These are phyloP conservation scores for Heliopora coerulea DNA, from an alignment of 92 coral and sea anemone genomes.

Conservation along the genomic window DNA sequence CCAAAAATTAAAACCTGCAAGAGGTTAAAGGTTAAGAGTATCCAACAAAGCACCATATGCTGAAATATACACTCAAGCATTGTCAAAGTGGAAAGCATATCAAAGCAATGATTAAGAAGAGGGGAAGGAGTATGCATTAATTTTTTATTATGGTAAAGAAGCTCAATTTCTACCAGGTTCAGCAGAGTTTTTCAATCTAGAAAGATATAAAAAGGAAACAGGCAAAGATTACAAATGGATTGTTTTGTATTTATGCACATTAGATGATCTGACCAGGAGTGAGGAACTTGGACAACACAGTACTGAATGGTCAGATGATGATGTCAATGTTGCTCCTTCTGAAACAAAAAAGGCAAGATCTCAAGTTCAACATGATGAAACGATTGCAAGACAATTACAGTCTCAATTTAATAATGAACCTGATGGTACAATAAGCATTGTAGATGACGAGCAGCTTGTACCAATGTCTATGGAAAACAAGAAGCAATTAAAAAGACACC, in stretches of 20 bases:
- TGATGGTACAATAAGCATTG: neutral
- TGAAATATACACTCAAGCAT: neutral
- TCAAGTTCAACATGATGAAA: conserved; percentile 8
- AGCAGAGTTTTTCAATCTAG: conserved; percentile 56
- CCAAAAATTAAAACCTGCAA: conserved; percentile 41
- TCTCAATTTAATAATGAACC: conserved; percentile 12
- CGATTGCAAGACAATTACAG: conserved; percentile 11
- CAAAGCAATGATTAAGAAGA: conserved; percentile 50
- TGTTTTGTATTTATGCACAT: conserved; percentile 51
- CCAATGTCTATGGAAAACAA: neutral
- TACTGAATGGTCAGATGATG: neutral
- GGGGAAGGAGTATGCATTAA: conserved; percentile 45
- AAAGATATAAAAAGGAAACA: conserved; percentile 53
- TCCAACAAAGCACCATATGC: conserved; percentile 46
- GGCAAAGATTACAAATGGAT: conserved; percentile 68
- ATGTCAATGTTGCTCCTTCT: no score
- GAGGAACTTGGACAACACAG: neutral
- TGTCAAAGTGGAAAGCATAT: conserved; percentile 55
- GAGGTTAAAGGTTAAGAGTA: conserved; percentile 51
- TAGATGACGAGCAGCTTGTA: conserved; percentile 1
- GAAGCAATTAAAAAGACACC: neutral
- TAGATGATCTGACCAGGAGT: conserved; percentile 2
- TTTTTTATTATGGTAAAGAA: conserved; percentile 56
- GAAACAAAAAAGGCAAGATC: conserved; percentile 9
- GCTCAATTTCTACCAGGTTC: conserved; percentile 66